Evolutionary conservation across 2,113 vertebrate species (phyloP).

Genomic region (Hippocampus comes): DNA sequence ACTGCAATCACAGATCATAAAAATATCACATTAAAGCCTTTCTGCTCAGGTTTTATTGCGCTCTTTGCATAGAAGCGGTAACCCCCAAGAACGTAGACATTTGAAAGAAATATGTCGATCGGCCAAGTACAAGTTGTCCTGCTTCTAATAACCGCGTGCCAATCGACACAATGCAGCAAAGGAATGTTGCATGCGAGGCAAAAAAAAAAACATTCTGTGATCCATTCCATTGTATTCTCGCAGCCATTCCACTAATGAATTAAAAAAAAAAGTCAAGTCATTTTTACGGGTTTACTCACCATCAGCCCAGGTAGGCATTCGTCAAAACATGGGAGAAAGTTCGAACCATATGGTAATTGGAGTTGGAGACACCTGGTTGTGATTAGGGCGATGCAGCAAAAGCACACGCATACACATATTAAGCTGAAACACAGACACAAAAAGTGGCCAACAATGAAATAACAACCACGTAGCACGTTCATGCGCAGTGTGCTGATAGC

Average conservation of each 20-base stretch:
- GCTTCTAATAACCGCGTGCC: conserved; percentile 41
- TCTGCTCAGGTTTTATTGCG: conserved; percentile 15
- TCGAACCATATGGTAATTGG: conserved; percentile 79
- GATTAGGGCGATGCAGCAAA: conserved; percentile 68
- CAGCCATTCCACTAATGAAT: conserved; percentile 51
- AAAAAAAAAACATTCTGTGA: conserved; percentile 58
- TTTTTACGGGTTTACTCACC: conserved; percentile 64
- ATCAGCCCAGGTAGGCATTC: conserved; percentile 71
- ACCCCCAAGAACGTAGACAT: conserved; percentile 19
- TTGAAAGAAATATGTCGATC: conserved; percentile 6
- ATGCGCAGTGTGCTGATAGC: neutral
- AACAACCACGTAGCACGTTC: conserved; percentile 23
- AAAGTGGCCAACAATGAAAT: conserved; percentile 37
- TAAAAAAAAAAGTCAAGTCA: conserved; percentile 44
- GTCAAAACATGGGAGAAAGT: conserved; percentile 67
- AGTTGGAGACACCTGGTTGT: conserved; percentile 70
- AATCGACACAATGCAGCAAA: conserved; percentile 17
- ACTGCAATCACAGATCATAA: conserved; percentile 33
- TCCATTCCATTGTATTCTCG: conserved; percentile 41
- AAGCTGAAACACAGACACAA: conserved; percentile 37
- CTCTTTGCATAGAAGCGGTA: conserved; percentile 24
- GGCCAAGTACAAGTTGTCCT: conserved; percentile 35
- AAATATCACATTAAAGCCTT: conserved; percentile 35
- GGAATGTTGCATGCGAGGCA: conserved; percentile 60
- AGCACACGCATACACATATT: conserved; percentile 18